Evolutionary conservation across 2,113 vertebrate genomes (phyloP).

Genomic region (Pao palembangensis): DNA sequence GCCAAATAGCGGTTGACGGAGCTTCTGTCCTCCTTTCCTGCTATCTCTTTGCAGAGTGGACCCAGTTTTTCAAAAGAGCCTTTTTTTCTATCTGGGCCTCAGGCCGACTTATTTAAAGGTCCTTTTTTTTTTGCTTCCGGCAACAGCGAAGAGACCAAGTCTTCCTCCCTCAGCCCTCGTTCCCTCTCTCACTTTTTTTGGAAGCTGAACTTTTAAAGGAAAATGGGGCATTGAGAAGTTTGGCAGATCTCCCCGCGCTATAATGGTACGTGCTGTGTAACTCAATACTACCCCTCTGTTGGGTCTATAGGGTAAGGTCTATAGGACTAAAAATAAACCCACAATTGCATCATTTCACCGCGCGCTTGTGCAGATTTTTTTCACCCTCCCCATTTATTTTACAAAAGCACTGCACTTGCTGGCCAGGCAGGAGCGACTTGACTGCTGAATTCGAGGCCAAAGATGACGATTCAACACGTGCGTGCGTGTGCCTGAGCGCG

Average conservation of each 20-base stretch:
- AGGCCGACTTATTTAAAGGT: conserved; percentile 72
- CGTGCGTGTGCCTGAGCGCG: conserved; percentile 26
- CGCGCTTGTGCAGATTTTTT: conserved; percentile 14
- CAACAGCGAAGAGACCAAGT: conserved; percentile 75
- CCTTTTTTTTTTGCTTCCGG: conserved; percentile 72
- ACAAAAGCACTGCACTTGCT: conserved; percentile 15
- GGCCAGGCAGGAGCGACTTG: conserved; percentile 3
- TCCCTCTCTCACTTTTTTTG: conserved; percentile 70
- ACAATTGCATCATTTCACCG: conserved; percentile 14
- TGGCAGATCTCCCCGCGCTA: conserved; percentile 79
- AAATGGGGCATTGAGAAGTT: conserved; percentile 81
- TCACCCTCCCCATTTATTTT: conserved; percentile 12
- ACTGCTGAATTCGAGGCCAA: conserved; percentile 9
- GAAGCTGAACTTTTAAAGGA: conserved; percentile 77
- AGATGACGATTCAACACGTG: conserved; percentile 36
- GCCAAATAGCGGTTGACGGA: conserved; percentile 49
- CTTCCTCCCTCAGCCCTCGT: conserved; percentile 63
- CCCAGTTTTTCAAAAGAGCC: conserved; percentile 57
- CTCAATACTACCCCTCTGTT: conserved; percentile 70
- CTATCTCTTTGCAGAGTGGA: conserved; percentile 58
- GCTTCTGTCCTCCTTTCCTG: conserved; percentile 40
- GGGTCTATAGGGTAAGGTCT: conserved; percentile 52
- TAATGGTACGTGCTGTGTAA: conserved; percentile 82
- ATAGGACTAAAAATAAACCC: conserved; percentile 41
- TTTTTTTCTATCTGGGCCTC: conserved; percentile 61